Evolutionary conservation across 2,888 invertebrate species (phyloP), one percentile per base, ranked within the genome.

Genomic region (Macrosoma leucophasiata): DNA sequence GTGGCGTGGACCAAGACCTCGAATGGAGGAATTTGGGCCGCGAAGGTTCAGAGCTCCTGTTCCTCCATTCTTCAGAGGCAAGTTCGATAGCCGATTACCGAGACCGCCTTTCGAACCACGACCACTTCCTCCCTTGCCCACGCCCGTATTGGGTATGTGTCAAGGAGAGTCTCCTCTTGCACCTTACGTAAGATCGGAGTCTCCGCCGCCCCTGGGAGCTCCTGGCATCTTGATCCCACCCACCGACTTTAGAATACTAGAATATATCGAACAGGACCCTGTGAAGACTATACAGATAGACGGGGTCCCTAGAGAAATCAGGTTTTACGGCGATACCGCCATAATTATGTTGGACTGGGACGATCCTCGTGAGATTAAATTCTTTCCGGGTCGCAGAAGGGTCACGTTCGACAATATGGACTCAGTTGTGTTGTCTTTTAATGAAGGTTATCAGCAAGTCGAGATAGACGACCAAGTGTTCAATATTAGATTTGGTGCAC

Each of bases 401-500:
- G 88, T 94, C 13, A 87, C 89, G 1, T 90, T 95, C 47, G 93
- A 94, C 58, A 92, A 93, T 49, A 89, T 90, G 36, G 91, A 93
- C 39, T 86, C 89, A 0, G 85, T 91, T 29, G 82, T 89, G 1
- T 55, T 91, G 12, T 69, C 68, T 14, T 88, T 88, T 47, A 92
- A 92, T 45, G 90, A 92, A 39, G 87, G 86, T 2, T 93, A 92
- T 58, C 89, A 90, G 50, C 90, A 91, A 45, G 88, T 94, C 6
- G 87, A 88, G 31, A 87, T 94, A 13, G 91, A 91, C 50, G 92
- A 92, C 3, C 87, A 88, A 60, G 75, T 88, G 3, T 92, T 93
- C 63, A 89, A 91, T 41, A 91, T 98, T 19, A 89, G 92, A 49
- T 91, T 97, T 48, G 98, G 98, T 9, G 94, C 94, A 7, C 97